A percentile compares a stretch with the other conserved stretches of the same genome.
phyloP scores from a whole-genome alignment of 2,888 invertebrate species.

The Calameuta pallipes region DNA sequence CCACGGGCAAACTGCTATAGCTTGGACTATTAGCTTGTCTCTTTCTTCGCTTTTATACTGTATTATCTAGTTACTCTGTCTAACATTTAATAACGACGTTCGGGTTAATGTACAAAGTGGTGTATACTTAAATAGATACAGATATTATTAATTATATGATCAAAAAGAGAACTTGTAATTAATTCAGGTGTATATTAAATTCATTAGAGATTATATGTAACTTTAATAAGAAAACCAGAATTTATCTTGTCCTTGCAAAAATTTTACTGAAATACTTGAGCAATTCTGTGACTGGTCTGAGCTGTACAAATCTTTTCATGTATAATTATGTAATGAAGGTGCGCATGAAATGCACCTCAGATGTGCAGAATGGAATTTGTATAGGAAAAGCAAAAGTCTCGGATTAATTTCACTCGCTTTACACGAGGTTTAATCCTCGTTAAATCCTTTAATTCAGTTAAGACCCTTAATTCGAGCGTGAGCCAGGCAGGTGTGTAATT shows the following conservation, averaged over 20 bases:
- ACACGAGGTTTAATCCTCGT: conserved; percentile 8
- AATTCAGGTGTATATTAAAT: background rate
- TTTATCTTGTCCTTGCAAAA: background rate
- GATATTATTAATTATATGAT: background rate
- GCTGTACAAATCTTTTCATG: background rate
- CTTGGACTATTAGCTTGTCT: conserved; percentile 33
- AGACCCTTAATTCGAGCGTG: conserved; percentile 4
- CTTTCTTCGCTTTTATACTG: conserved; percentile 12
- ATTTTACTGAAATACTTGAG: background rate
- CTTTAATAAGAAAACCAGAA: background rate
- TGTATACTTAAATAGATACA: background rate
- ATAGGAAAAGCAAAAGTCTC: background rate
- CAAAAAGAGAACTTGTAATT: background rate
- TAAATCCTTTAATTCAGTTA: conserved; percentile 8
- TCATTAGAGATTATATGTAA: background rate
- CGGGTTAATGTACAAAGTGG: background rate
- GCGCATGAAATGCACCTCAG: background rate
- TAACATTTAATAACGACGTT: background rate
- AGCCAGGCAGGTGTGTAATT: conserved; percentile 8
- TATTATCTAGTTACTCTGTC: background rate
- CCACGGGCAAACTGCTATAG: conserved; percentile 29
- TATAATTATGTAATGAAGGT: conserved; percentile 30
- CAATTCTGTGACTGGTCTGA: background rate
- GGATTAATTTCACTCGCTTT: conserved; percentile 9
- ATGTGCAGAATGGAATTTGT: background rate